phyloP scores from a whole-genome alignment of 1,140 invertebrate genomes.

The Leptestheria dahalacensis region DNA sequence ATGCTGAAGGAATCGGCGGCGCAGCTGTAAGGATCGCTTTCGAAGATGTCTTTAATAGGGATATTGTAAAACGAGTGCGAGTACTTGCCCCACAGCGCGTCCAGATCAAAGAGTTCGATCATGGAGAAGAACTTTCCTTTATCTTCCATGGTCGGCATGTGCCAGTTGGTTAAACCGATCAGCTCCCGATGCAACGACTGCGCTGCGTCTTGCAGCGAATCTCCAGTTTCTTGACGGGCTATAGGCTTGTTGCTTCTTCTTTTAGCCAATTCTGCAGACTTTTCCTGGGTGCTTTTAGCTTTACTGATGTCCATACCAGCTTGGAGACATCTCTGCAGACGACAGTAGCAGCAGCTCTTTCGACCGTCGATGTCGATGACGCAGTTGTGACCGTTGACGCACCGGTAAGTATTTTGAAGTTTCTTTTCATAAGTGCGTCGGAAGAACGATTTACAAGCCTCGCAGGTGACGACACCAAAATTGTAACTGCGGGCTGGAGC shows the following conservation, averaged over 20 bases:
- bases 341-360: neutral
- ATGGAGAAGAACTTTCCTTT: neutral
- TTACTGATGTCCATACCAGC: neutral
- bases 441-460: neutral
- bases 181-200: neutral
- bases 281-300: neutral
- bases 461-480: neutral
- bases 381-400: neutral
- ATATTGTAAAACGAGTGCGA: neutral
- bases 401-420: neutral
- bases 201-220: neutral
- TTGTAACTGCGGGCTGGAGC: neutral
- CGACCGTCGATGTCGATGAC: neutral
- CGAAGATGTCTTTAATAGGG: neutral
- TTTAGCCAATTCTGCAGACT: neutral
- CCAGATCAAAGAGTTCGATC: neutral
- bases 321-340: neutral
- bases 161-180: neutral
- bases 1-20: neutral
- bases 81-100: neutral
- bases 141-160: neutral
- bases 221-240: neutral
- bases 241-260: neutral
- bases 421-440: neutral
- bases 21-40: neutral